These are phyloP conservation scores for Cotesia vestalis DNA, from an alignment of 1,140 invertebrate species.

Conservation along the genomic window DNA sequence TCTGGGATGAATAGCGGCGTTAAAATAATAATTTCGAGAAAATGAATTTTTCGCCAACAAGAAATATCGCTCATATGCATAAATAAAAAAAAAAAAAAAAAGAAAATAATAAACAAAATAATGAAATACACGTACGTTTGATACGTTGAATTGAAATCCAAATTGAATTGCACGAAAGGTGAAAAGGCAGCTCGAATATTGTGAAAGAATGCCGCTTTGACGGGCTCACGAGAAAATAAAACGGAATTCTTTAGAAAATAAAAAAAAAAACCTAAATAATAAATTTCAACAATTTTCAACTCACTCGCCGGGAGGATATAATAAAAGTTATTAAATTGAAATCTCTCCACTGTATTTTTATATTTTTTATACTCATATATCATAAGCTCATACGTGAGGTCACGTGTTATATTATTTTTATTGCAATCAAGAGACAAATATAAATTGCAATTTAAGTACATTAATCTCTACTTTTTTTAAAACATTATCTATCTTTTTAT, in stretches of 20 bases:
- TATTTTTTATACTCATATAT: neutral
- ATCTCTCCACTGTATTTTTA: neutral
- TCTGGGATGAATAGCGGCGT: neutral
- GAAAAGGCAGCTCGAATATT: constrained; percentile 13
- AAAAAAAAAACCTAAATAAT: constrained; percentile 5
- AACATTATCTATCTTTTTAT: neutral
- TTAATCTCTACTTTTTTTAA: neutral
- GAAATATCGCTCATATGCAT: neutral
- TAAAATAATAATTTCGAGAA: neutral
- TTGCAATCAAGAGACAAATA: neutral
- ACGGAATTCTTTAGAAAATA: too few relatives aligned
- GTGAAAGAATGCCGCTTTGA: constrained; percentile 1
- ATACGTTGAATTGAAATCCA: constrained; percentile 8
- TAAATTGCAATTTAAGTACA: neutral
- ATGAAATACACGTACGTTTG: neutral
- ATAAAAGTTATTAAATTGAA: constrained; percentile 31
- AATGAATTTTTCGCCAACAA: neutral
- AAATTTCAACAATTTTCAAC: constrained; percentile 19
- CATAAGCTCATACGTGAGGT: too few relatives aligned
- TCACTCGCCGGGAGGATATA: constrained; percentile 18
- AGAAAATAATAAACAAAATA: constrained; percentile 6
- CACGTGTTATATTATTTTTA: constrained; percentile 10
- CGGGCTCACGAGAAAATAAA: neutral
- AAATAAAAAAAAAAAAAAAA: constrained; percentile 12
- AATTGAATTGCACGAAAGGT: constrained; percentile 8